Conservation (phyloP, 2,888 invertebrate genomes). For the Calliopum simillimum region DNA sequence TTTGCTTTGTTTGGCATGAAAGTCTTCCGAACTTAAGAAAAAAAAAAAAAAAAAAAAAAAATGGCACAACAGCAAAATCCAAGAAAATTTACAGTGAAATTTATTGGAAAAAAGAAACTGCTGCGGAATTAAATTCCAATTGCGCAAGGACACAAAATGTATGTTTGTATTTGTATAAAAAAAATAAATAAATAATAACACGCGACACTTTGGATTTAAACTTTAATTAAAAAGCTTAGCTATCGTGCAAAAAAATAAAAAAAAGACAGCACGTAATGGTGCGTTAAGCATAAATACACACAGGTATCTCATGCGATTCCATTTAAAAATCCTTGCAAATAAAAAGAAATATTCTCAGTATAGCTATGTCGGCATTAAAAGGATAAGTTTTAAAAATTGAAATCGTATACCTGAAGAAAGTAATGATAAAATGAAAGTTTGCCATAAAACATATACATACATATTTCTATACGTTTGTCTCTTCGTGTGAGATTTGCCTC, state of each 20-base stretch:
- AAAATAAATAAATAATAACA: slow-evolving; percentile 18
- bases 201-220: slow-evolving; percentile 27
- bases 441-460: too few relatives aligned
- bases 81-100: slow-evolving; percentile 28
- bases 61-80: slow-evolving; percentile 13
- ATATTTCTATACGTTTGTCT: too few relatives aligned
- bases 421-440: too few relatives aligned
- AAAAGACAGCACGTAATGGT: not conserved
- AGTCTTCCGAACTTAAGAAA: not conserved
- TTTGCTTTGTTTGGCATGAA: not conserved
- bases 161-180: not conserved
- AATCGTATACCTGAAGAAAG: too few relatives aligned
- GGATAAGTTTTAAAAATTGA: too few relatives aligned
- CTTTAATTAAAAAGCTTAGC: slow-evolving; percentile 32
- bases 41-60: not conserved
- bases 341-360: too few relatives aligned
- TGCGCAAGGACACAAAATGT: not conserved
- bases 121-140: slow-evolving; percentile 24
- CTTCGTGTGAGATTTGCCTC: too few relatives aligned
- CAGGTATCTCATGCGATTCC: too few relatives aligned
- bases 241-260: not conserved
- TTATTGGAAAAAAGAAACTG: slow-evolving; percentile 29
- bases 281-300: too few relatives aligned
- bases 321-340: too few relatives aligned
- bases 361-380: too few relatives aligned